Evolutionary conservation across 2,888 invertebrate species (phyloP).

Genomic region (Nephrotoma guestfalica): DNA sequence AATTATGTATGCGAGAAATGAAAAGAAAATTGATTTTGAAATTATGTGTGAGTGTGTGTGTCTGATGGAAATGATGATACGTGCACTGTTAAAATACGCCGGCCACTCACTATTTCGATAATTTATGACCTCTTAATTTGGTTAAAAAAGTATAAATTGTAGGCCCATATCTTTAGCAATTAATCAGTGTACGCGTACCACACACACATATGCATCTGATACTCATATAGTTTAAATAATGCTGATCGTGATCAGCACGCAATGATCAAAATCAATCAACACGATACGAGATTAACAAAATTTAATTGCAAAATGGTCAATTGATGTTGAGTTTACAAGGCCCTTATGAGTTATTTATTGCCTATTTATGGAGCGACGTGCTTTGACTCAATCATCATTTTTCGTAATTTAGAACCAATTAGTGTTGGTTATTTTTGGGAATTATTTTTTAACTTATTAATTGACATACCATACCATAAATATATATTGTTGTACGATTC

Average conservation of each 20-base stretch:
- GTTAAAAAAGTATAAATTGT: not conserved
- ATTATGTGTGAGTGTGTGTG: not conserved
- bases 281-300: not conserved
- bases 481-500: too few species aligned
- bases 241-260: not conserved
- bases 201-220: not conserved
- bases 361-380: not conserved
- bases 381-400: not conserved
- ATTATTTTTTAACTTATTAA: too few species aligned
- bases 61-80: not conserved
- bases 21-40: not conserved
- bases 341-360: not conserved
- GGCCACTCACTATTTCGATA: not conserved
- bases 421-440: not conserved
- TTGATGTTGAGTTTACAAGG: not conserved
- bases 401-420: not conserved
- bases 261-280: not conserved
- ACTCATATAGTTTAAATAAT: not conserved
- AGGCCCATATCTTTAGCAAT: not conserved
- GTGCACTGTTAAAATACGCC: not conserved
- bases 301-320: not conserved
- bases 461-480: too few species aligned
- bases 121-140: not conserved
- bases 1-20: not conserved
- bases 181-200: not conserved